Base-by-base conservation (phyloP, 1,140 invertebrate genomes). In the Chelonus insularis region DNA sequence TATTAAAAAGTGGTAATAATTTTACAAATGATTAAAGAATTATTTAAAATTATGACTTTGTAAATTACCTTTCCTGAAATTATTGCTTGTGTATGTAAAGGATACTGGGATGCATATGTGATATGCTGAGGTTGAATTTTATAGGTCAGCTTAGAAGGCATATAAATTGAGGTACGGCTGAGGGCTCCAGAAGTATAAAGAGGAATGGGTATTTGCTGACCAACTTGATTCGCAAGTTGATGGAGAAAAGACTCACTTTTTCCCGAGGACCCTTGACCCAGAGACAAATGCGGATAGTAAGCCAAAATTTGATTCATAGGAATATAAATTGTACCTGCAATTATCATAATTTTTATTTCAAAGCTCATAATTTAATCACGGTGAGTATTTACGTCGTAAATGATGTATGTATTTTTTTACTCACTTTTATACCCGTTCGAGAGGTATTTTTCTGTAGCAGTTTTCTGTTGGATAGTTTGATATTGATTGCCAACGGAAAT, bases 391-490 rank as follows among this genome's bases (percentile, higher is more conserved):
- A n/a, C n/a, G n/a, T n/a, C n/a, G n/a, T 4, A 29, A 29, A 29
- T 4, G 7, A 29, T 29, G 25, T 3, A 4, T 29, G 25, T 29
- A n/a, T 29, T 29, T 3, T 39, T 43, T 34, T 5, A 41, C 18
- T 21, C 65, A 77, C 75, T 71, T 76, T 73, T 72, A 12, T 70
- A 64, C 0, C 11, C 8, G 16, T 51, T 60, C 16, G 72, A 62
- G 5, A 50, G 14, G 18, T 73, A 74, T 23, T 79, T 80, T 4
- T 72, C 65, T 1, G 64, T 36, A 0, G 62, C 63, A 4, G 65
- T 18, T 56, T 77, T 79, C 37, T 79, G 79, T 50, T 77, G 76
- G 12, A 68, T 52, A 7, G 29, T 65, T 65, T 78, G 77, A 11
- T 74, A 39, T 2, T 76, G 72, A 65, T 80, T 78, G 36, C 71